These are phyloP conservation scores for Hyperoplus lanceolatus DNA, from an alignment of 2,797 vertebrate genomes.

Conservation along the genomic window DNA sequence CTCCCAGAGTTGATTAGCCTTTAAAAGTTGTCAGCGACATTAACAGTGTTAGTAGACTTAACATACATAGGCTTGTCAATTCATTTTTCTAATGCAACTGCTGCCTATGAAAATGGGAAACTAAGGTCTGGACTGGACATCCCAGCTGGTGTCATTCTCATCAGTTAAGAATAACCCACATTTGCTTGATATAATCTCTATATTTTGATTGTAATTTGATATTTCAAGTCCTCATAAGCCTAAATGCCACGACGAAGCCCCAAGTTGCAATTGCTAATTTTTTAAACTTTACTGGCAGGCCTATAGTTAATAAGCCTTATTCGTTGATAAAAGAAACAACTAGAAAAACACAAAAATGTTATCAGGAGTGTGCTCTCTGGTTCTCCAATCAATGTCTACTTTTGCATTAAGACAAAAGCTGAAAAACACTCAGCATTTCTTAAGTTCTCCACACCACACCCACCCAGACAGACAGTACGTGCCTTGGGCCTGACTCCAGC, in stretches of 20 bases:
- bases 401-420: slow-evolving; percentile 21
- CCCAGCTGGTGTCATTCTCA: background rate
- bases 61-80: slow-evolving; percentile 11
- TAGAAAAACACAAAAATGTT: background rate
- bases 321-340: slow-evolving; percentile 4
- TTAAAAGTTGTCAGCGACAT: slow-evolving; percentile 20
- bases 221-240: background rate
- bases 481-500: slow-evolving; percentile 49
- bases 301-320: background rate
- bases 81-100: background rate
- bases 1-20: slow-evolving; percentile 25
- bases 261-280: too few relatives aligned
- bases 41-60: background rate
- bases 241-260: background rate
- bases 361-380: background rate
- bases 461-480: background rate
- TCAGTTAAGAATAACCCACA: background rate
- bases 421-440: slow-evolving; percentile 26
- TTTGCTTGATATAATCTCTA: background rate
- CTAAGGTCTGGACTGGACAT: background rate
- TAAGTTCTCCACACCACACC: background rate
- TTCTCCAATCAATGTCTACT: slow-evolving; percentile 17
- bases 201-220: background rate
- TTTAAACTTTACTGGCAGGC: too few relatives aligned
- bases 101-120: slow-evolving; percentile 10